These are phyloP conservation scores for Philypnodon macrostomus DNA, from an alignment of 2,797 vertebrate species.

Conservation along the genomic window DNA sequence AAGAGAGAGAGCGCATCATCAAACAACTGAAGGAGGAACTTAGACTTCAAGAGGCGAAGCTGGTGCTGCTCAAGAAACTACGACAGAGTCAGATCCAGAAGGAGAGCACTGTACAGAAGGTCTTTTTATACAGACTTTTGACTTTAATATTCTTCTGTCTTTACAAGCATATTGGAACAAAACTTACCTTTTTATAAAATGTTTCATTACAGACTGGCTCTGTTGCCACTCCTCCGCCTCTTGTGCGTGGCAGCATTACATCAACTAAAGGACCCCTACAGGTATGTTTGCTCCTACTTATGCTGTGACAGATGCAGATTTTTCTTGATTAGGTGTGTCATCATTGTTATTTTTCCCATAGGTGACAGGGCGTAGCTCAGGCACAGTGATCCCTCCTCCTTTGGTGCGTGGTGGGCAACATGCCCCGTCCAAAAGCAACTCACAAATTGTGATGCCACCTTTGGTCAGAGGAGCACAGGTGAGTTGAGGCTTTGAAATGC, in stretches of 20 bases:
- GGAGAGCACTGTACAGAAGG: slow-evolving; percentile 88
- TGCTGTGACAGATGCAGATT: neutral
- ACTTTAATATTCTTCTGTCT: neutral
- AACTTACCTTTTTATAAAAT: no score
- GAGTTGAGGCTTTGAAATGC: slow-evolving; percentile 23
- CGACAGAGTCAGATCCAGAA: slow-evolving; percentile 99
- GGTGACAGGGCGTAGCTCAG: slow-evolving; percentile 84
- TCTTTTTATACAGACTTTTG: slow-evolving; percentile 41
- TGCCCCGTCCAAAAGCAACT: slow-evolving; percentile 83
- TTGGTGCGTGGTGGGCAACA: slow-evolving; percentile 93
- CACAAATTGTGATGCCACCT: slow-evolving; percentile 93
- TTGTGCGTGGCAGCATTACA: slow-evolving; percentile 88
- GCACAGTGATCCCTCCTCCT: slow-evolving; percentile 92
- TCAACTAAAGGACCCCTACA: slow-evolving; percentile 87
- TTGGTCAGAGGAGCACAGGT: slow-evolving; percentile 96
- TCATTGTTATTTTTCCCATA: slow-evolving; percentile 48
- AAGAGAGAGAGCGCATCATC: slow-evolving; percentile 89
- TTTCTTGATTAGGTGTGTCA: neutral
- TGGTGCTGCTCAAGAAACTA: slow-evolving; percentile 93
- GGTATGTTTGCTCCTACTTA: slow-evolving; percentile 70
- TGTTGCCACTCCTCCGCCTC: slow-evolving; percentile 87
- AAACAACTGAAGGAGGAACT: slow-evolving; percentile 94
- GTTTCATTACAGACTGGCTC: slow-evolving; percentile 60
- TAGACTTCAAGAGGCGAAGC: slow-evolving; percentile 93
- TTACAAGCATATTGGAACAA: neutral